Evolutionary conservation across 2,888 invertebrate genomes (phyloP).

Genomic region (Spodoptera exigua): DNA sequence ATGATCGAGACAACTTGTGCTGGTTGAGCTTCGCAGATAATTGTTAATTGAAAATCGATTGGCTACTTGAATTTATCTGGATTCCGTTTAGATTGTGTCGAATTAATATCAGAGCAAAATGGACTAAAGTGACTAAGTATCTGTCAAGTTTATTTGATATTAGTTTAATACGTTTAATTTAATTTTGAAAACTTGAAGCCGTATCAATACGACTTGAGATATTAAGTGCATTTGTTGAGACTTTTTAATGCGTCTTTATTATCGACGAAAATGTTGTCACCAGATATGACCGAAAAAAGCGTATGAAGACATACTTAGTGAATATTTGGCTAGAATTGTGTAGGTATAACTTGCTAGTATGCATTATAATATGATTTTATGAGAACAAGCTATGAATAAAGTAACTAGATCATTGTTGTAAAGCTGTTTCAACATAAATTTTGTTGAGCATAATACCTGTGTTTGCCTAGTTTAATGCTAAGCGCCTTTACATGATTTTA

Average conservation of each 20-base stretch:
- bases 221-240: too few species aligned
- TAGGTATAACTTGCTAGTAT: neutral
- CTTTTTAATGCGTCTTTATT: too few species aligned
- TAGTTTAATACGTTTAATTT: too few species aligned
- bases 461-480: slow-evolving; percentile 19
- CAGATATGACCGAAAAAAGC: too few species aligned
- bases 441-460: slow-evolving; percentile 20
- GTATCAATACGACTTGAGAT: too few species aligned
- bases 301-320: too few species aligned
- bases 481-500: slow-evolving; percentile 34
- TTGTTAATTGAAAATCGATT: neutral
- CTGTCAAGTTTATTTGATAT: too few species aligned
- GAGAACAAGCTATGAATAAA: slow-evolving; percentile 2
- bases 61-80: neutral
- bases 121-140: slow-evolving; percentile 1
- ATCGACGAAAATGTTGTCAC: too few species aligned
- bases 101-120: neutral
- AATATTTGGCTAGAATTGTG: too few species aligned
- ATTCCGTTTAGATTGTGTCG: slow-evolving; percentile 1
- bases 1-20: slow-evolving; percentile 2
- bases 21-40: neutral
- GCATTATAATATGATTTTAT: slow-evolving; percentile 16
- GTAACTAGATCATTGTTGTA: slow-evolving; percentile 16
- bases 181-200: too few species aligned
- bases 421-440: slow-evolving; percentile 23